Percentiles rank a stretch among this genome's conserved stretches.
Evolutionary conservation across 2,888 invertebrate species (phyloP).

Genomic region (Drosophila nr. fundita): DNA sequence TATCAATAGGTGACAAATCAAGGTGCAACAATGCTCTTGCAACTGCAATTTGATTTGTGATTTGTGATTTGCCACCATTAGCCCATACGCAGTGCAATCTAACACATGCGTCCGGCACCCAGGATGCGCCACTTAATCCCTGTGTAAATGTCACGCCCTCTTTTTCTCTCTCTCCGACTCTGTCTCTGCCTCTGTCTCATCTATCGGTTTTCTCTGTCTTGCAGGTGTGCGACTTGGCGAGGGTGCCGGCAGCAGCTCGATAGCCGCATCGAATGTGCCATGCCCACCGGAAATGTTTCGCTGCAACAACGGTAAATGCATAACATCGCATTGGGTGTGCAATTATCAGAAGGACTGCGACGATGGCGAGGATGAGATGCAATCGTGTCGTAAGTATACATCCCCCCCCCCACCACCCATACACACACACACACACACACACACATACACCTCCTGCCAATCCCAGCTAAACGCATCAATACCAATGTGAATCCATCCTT

Average conservation of each 20-base stretch:
- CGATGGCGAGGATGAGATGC: conserved; percentile 95
- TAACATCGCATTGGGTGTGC: conserved; percentile 94
- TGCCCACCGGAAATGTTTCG: conserved; percentile 92
- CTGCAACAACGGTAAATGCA: conserved; percentile 94
- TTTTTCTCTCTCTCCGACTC: background rate
- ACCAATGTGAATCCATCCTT: background rate
- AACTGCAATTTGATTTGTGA: conserved; percentile 7
- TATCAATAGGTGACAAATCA: conserved; percentile 13
- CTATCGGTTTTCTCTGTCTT: conserved; percentile 5
- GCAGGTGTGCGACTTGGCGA: conserved; percentile 76
- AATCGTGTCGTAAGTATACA: conserved; percentile 93
- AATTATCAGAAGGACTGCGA: conserved; percentile 98
- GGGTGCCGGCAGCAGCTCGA: conserved; percentile 59
- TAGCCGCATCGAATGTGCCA: conserved; percentile 82
- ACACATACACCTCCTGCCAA: background rate
- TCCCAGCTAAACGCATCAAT: background rate
- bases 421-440: background rate
- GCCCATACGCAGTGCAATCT: background rate
- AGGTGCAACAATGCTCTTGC: background rate
- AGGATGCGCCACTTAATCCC: background rate
- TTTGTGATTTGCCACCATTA: background rate
- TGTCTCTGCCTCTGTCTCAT: background rate
- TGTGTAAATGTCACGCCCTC: background rate
- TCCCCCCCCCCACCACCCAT: background rate
- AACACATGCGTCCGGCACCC: conserved; percentile 1